Evolutionary conservation across 1,140 invertebrate genomes (phyloP), one percentile per base, ranked within the genome.

Genomic region (Homarus americanus): DNA sequence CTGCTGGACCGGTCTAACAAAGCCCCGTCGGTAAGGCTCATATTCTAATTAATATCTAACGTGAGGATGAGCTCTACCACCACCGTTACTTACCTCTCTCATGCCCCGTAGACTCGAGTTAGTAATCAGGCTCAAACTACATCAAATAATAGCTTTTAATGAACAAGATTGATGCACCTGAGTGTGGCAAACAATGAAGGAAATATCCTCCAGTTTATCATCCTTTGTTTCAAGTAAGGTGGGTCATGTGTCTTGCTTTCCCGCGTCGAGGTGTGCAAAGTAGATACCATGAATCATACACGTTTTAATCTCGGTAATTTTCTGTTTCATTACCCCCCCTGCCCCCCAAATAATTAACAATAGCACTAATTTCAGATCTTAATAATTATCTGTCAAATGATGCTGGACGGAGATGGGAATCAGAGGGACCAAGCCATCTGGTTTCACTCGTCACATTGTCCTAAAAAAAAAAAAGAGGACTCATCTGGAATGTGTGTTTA

Each of bases 81-180:
- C 53, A 58, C 17, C 53, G 4, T 4, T 0, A 58, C 15, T 58
- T 58, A 58, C 53, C 12, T 58, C 53, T 58, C 2, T 15, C 4
- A 17, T 58, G 53, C 53, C 17, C 53, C 53, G 0, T 3, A 49
- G 44, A 10, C 9, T 49, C 17, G 9, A 49, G 44, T 49, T 49
- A 58, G 53, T 58, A 20, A 17, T 17, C 53, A 58, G 10, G 53
- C 17, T 58, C 53, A 58, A 58, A 58, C 41, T 80, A 32, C 44
- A 80, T 80, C 53, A 53, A 80, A 80, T 80, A 80, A 80, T 53
- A 80, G 41, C 78, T 53, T 28, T 7, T 80, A 80, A 80, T 80
- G 44, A 80, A 53, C 44, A 53, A 80, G 44, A 80, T 53, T 44
- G 78, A 53, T 53, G 72, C 41, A 28, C 53, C 24, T n/a, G 4